Percentiles rank a stretch among this genome's conserved stretches.
Evolutionary conservation across 2,797 vertebrate species (phyloP).

Genomic region (Odontamblyopus rebecca): DNA sequence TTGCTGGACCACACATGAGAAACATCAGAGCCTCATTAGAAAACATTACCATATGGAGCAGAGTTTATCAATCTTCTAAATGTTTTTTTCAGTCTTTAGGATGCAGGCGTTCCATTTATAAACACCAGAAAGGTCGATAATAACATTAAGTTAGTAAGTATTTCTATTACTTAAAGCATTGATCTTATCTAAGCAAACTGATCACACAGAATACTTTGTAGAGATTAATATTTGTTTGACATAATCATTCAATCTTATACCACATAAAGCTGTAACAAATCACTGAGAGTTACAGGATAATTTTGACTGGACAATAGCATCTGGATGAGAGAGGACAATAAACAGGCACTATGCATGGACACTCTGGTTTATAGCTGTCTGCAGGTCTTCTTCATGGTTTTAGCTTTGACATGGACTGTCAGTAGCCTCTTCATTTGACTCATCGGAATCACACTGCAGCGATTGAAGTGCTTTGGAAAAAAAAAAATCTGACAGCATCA

Average conservation of each 20-base stretch:
- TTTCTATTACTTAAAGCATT: too few relatives aligned
- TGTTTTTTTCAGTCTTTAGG: too few relatives aligned
- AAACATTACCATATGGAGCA: too few relatives aligned
- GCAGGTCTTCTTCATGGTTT: conserved; percentile 35
- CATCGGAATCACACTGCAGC: conserved; percentile 77
- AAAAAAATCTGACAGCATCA: conserved; percentile 78
- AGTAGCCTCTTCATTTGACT: conserved; percentile 75
- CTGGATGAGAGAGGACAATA: conserved; percentile 43
- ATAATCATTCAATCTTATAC: background rate
- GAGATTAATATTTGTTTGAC: too few relatives aligned
- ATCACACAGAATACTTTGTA: too few relatives aligned
- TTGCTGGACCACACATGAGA: too few relatives aligned
- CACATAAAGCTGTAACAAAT: conserved; percentile 13
- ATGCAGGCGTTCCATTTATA: too few relatives aligned
- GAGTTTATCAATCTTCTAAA: too few relatives aligned
- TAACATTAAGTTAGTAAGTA: too few relatives aligned
- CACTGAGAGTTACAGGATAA: conserved; percentile 27
- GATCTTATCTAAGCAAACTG: too few relatives aligned
- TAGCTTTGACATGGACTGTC: conserved; percentile 55
- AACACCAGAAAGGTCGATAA: too few relatives aligned
- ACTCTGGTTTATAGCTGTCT: conserved; percentile 23
- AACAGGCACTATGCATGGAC: conserved; percentile 27
- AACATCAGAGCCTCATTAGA: too few relatives aligned
- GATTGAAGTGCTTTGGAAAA: conserved; percentile 81
- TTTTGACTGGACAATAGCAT: conserved; percentile 25